Evolutionary conservation across 2,113 vertebrate species (phyloP).

Genomic region (Coptodon rendalli): DNA sequence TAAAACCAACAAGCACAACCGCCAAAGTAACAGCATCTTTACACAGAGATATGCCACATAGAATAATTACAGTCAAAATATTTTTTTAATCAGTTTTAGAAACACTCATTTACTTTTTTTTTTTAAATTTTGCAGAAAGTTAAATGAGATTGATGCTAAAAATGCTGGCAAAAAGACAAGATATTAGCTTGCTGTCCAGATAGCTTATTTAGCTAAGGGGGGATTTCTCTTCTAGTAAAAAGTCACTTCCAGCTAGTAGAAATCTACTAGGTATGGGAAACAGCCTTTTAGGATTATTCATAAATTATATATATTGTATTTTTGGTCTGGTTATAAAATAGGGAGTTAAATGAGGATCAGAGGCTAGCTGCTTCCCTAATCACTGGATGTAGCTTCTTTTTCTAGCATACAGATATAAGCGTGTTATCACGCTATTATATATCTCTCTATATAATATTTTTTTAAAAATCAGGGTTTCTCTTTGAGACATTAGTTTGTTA

Average conservation of each 20-base stretch:
- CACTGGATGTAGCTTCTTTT: background rate
- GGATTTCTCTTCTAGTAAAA: background rate
- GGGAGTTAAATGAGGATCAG: background rate
- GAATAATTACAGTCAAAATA: background rate
- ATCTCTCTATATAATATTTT: background rate
- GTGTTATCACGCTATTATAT: background rate
- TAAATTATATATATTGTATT: background rate
- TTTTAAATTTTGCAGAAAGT: background rate
- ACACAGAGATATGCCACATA: constrained; percentile 8
- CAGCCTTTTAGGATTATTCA: background rate
- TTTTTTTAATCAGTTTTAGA: background rate
- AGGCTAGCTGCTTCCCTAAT: background rate
- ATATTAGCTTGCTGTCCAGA: background rate
- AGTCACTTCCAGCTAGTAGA: background rate
- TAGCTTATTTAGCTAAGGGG: background rate
- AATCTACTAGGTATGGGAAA: background rate
- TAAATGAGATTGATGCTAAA: background rate
- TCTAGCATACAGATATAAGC: background rate
- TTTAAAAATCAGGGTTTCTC: background rate
- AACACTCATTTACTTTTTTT: background rate
- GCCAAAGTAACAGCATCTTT: constrained; percentile 5
- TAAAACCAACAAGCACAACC: constrained; percentile 25
- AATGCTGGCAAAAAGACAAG: background rate
- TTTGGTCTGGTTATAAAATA: background rate
- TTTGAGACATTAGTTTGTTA: background rate